phyloP scores from a whole-genome alignment of 2,113 vertebrate genomes.

The Onychorhynchus coronatus region DNA sequence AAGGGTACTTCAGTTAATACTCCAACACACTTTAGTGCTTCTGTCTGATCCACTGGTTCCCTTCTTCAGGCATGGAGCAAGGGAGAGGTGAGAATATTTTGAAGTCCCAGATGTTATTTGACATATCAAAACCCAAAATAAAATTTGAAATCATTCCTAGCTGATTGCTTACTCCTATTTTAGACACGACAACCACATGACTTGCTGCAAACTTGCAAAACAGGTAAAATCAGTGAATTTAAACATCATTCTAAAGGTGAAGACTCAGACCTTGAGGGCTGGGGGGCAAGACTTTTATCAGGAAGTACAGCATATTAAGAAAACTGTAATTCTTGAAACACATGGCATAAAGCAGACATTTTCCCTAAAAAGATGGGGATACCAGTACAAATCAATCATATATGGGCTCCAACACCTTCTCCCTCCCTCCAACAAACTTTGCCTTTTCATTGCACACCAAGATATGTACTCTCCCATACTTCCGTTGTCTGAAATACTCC shows the following conservation, averaged over 20 bases:
- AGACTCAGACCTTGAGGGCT: not conserved
- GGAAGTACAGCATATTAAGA: not conserved
- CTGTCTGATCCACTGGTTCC: not conserved
- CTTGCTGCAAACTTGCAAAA: not conserved
- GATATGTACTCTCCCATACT: not conserved
- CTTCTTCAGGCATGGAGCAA: not conserved
- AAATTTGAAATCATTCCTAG: not conserved
- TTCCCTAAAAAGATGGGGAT: not conserved
- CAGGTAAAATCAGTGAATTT: not conserved
- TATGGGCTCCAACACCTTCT: not conserved
- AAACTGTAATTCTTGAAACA: not conserved
- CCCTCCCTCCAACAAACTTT: not conserved
- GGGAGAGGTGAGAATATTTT: not conserved
- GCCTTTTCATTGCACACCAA: not conserved
- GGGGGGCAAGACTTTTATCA: not conserved
- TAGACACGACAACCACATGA: not conserved
- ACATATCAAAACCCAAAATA: not conserved
- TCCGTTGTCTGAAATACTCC: conserved; percentile 42
- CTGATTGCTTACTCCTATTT: not conserved
- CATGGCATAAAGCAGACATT: not conserved
- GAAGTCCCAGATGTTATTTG: not conserved
- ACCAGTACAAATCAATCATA: not conserved
- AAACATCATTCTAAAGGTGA: not conserved
- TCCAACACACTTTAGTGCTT: not conserved
- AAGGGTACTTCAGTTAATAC: not conserved